Conservation (phyloP, 2,797 vertebrate genomes). For the Serranus cabrilla region DNA sequence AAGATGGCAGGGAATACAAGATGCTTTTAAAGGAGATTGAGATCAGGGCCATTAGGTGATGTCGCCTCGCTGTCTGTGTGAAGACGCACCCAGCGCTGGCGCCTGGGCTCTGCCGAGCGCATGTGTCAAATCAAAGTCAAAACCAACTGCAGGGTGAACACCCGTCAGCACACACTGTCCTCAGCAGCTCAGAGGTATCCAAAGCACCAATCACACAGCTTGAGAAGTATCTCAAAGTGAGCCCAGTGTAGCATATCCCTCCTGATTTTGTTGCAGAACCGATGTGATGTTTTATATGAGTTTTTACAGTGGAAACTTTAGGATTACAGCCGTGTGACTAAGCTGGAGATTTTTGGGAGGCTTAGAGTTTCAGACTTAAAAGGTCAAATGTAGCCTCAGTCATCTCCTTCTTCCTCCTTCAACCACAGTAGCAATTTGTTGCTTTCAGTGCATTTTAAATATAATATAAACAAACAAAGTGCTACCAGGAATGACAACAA, state of each 20-base stretch:
- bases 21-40: conserved; percentile 96
- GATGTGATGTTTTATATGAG: conserved; percentile 65
- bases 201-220: conserved; percentile 41
- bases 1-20: conserved; percentile 89
- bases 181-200: conserved; percentile 41
- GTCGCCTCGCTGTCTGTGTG: conserved; percentile 92
- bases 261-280: conserved; percentile 15
- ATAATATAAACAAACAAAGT: not conserved
- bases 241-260: conserved; percentile 41
- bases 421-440: not conserved
- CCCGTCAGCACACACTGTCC: conserved; percentile 34
- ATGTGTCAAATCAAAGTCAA: conserved; percentile 90
- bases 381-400: conserved; percentile 21
- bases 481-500: too few species aligned
- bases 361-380: conserved; percentile 41
- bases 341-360: conserved; percentile 21
- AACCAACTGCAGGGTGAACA: conserved; percentile 76
- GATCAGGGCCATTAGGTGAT: conserved; percentile 93
- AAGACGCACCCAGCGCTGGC: conserved; percentile 88
- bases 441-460: not conserved
- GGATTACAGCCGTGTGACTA: conserved; percentile 54
- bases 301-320: conserved; percentile 75
- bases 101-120: conserved; percentile 84
- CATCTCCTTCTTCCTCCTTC: conserved; percentile 11
- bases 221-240: conserved; percentile 26